phyloP scores from a whole-genome alignment of 1,140 invertebrate species.

The Drosophila lacertosa region DNA sequence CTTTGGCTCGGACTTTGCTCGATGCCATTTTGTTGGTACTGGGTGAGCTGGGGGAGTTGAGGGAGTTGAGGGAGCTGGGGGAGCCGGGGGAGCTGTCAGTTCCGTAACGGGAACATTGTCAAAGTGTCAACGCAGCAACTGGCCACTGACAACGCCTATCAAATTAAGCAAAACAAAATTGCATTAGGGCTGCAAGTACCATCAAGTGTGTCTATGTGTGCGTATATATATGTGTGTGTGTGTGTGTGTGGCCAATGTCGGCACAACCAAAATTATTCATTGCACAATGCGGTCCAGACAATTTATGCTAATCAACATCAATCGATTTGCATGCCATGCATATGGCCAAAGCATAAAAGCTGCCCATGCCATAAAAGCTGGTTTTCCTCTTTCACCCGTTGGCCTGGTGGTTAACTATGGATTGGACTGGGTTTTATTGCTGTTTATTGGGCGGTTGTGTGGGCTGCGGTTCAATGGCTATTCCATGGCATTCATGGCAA shows the following conservation, averaged over 20 bases:
- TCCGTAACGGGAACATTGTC: constrained; percentile 50
- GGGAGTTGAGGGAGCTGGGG: too few relatives aligned
- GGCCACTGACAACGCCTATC: constrained; percentile 76
- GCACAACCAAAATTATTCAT: constrained; percentile 77
- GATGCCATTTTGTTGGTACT: too few relatives aligned
- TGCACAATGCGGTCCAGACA: constrained; percentile 82
- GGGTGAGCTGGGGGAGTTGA: too few relatives aligned
- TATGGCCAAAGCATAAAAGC: constrained; percentile 60
- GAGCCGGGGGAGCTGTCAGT: constrained; percentile 36
- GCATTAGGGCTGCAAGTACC: constrained; percentile 70
- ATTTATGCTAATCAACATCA: constrained; percentile 84
- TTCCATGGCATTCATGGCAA: constrained; percentile 19
- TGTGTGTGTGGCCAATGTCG: constrained; percentile 37
- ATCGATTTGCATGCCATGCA: constrained; percentile 77
- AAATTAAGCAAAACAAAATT: constrained; percentile 82
- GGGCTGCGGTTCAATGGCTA: constrained; percentile 56
- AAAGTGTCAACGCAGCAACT: constrained; percentile 59
- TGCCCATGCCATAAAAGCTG: too few relatives aligned
- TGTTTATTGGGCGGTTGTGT: constrained; percentile 76
- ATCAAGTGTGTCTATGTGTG: constrained; percentile 31
- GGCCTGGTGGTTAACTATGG: neutral
- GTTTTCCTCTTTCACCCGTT: too few relatives aligned
- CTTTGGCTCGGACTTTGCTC: too few relatives aligned
- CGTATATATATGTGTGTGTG: constrained; percentile 1
- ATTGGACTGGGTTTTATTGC: constrained; percentile 27